phyloP scores from a whole-genome alignment of 64 coral and sea anemone genomes.

The Exaiptasia diaphana region DNA sequence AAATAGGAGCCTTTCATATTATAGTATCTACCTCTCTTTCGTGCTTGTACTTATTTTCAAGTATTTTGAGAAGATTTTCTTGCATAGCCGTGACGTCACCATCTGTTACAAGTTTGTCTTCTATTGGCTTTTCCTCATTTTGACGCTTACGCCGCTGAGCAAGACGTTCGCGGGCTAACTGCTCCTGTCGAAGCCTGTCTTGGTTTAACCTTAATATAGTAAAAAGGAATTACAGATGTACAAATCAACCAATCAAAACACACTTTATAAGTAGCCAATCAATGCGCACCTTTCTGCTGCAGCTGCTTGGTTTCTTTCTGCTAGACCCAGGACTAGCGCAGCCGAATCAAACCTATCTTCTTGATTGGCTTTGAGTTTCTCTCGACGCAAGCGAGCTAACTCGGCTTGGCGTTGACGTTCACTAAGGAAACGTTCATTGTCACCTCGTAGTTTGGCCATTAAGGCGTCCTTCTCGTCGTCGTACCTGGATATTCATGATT shows the following conservation, averaged over 20 bases:
- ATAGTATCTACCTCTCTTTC: constrained; percentile 62
- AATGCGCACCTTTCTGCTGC: constrained; percentile 61
- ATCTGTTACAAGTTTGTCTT: constrained; percentile 72
- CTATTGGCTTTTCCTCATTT: constrained; percentile 32
- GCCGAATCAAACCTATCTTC: constrained; percentile 93
- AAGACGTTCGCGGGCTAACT: constrained; percentile 83
- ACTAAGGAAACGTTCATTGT: constrained; percentile 77
- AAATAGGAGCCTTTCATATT: not conserved
- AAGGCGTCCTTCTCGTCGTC: constrained; percentile 93
- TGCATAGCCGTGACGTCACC: constrained; percentile 67
- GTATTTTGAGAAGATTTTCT: constrained; percentile 63
- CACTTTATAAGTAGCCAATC: not conserved
- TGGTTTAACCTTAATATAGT: constrained; percentile 46
- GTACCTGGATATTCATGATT: constrained; percentile 54
- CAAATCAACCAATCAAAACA: not conserved
- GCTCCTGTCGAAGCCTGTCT: constrained; percentile 73
- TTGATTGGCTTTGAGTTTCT: constrained; percentile 87
- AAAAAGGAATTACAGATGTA: not conserved
- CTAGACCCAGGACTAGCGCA: constrained; percentile 88
- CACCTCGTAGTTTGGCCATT: constrained; percentile 66
- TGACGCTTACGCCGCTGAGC: constrained; percentile 56
- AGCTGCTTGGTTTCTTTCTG: constrained; percentile 75
- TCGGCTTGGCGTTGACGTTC: constrained; percentile 91
- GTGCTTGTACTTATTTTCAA: constrained; percentile 72
- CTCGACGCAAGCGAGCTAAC: constrained; percentile 74